Conservation (phyloP, 2,888 invertebrate genomes). For the Gari tellinella region DNA sequence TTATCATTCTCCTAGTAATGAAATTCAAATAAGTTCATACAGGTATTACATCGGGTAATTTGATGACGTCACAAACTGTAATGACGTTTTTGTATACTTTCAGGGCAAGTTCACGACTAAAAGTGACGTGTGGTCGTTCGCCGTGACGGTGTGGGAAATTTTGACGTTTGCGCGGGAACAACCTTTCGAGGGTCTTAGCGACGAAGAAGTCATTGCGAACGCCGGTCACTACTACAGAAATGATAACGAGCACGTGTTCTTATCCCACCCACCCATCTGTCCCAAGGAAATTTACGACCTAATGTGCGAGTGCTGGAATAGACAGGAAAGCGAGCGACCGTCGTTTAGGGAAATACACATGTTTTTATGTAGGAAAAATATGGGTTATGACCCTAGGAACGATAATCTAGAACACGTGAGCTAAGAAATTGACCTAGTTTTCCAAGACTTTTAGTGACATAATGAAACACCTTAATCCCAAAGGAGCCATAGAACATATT, state of each 20-base stretch:
- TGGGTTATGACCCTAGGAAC: slow-evolving; percentile 83
- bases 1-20: no score
- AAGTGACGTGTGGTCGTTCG: slow-evolving; percentile 96
- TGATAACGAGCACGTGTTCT: slow-evolving; percentile 87
- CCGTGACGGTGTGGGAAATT: slow-evolving; percentile 94
- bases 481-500: not conserved
- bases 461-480: no score
- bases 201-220: slow-evolving; percentile 93
- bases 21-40: no score
- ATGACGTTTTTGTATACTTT: slow-evolving; percentile 72
- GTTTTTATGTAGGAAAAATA: slow-evolving; percentile 88
- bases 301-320: slow-evolving; percentile 96
- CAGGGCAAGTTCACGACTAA: slow-evolving; percentile 94
- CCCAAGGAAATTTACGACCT: slow-evolving; percentile 95
- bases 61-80: no score
- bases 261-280: slow-evolving; percentile 91
- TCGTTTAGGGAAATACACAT: slow-evolving; percentile 94
- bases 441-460: no score
- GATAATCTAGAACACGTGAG: slow-evolving; percentile 72
- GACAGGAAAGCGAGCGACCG: slow-evolving; percentile 92
- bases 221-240: slow-evolving; percentile 91
- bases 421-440: slow-evolving; percentile 13
- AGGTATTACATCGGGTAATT: no score
- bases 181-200: slow-evolving; percentile 91
- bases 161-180: slow-evolving; percentile 90